Base-by-base conservation (phyloP, 1,140 invertebrate genomes). In the Drosophila orena region DNA sequence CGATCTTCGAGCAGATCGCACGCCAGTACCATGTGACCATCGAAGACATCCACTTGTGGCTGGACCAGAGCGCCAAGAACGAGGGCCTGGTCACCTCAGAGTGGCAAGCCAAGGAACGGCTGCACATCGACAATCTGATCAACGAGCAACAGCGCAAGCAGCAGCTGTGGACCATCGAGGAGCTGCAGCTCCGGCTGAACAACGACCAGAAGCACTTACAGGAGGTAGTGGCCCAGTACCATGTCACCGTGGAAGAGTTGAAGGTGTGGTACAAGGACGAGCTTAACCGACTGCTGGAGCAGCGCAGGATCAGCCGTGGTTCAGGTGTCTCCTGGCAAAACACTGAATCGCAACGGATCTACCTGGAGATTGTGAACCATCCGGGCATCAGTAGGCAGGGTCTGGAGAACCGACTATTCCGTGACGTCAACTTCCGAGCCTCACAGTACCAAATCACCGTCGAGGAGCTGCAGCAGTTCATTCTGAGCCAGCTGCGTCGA, bases 141-240 rank as follows among this genome's bases (percentile, higher is more conserved):
- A 71, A 79, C n/a, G 77, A 91, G 15, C 80, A 73, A 22, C 35
- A 76, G 10, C 74, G 84, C 7, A 81, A 84, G 12, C 88, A 80
- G n/a, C 72, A 77, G 0, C 78, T 81, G 49, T 92, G 88, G 88
- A 85, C 81, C 27, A 74, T 90, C 10, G 85, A 92, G 37, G 91
- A 92, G 42, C 37, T 92, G 11, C 65, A 75, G 35, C 15, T 83
- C 4, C 71, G 75, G 7, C 40, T 92, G 24, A 43, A 68, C 10
- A 71, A 89, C 4, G 91, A 92, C 49, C 75, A 72, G 6, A 50
- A 68, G n/a, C 89, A 83, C 49, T 24, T 92, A 20, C 50, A 77
- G 22, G 76, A 88, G 1, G 49, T 79, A 3, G 52, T 73, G 12
- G 61, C 50, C n/a, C 85, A 91, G 30, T 91, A 92, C 42, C 79